Evolutionary conservation across 2,797 vertebrate genomes (phyloP).

Genomic region (Bucorvus abyssinicus): DNA sequence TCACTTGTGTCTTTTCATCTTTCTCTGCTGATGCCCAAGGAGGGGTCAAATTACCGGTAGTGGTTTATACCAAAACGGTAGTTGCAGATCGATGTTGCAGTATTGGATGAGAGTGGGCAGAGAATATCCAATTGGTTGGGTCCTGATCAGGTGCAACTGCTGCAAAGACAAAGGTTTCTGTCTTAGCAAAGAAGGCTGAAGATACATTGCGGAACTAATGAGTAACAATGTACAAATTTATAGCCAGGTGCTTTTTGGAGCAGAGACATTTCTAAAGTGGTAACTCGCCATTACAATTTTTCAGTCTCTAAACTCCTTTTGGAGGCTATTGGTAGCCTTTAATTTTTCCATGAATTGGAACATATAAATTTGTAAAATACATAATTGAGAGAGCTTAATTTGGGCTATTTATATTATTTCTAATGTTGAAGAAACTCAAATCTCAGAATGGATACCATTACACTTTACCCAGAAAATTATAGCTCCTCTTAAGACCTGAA

Average conservation of each 20-base stretch:
- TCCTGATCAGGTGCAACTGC: not conserved
- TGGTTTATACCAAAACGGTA: not conserved
- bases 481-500: not conserved
- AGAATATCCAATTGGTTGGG: not conserved
- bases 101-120: not conserved
- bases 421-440: not conserved
- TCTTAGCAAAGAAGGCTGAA: not conserved
- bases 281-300: not conserved
- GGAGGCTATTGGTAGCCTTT: not conserved
- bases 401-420: not conserved
- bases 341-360: not conserved
- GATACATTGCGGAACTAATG: not conserved
- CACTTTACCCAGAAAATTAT: not conserved
- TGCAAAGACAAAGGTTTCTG: not conserved
- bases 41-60: not conserved
- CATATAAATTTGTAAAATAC: not conserved
- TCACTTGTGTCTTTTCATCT: not conserved
- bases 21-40: not conserved
- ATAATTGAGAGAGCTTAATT: not conserved
- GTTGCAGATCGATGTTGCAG: not conserved
- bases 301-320: not conserved
- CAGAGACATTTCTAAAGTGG: not conserved
- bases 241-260: not conserved
- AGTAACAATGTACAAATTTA: fast-evolving
- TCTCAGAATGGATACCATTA: not conserved